These are phyloP conservation scores for Trypoxylus dichotomus DNA, from an alignment of 1,140 invertebrate genomes.

Conservation along the genomic window DNA sequence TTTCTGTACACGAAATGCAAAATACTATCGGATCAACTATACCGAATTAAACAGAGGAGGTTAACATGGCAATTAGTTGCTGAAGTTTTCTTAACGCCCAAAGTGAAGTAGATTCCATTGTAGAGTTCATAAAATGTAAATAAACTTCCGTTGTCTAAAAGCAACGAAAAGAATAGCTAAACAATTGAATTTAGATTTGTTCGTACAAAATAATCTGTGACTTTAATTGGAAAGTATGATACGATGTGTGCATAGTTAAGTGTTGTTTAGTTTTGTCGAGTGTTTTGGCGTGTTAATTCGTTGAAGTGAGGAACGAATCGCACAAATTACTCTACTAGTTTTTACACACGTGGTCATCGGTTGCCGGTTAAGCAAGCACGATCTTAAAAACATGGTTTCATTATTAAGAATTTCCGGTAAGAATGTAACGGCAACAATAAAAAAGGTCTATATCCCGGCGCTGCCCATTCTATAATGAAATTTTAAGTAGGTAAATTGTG, in stretches of 20 bases:
- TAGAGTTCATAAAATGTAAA: too few relatives aligned
- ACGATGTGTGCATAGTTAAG: background rate
- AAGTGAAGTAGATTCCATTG: too few relatives aligned
- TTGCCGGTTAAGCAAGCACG: background rate
- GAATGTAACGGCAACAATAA: background rate
- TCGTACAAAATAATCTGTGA: background rate
- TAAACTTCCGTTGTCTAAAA: too few relatives aligned
- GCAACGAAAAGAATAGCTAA: too few relatives aligned
- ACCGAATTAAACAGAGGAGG: too few relatives aligned
- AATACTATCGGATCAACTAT: too few relatives aligned
- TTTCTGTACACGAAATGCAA: too few relatives aligned
- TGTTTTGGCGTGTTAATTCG: background rate
- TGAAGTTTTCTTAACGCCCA: too few relatives aligned
- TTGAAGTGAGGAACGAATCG: background rate
- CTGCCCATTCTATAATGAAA: background rate
- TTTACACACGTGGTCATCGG: background rate
- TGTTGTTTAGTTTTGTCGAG: background rate
- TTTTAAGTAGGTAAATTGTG: background rate
- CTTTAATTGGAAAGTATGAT: background rate
- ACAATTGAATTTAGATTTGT: too few relatives aligned
- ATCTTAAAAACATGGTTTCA: background rate
- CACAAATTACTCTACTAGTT: background rate
- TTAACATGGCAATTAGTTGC: too few relatives aligned
- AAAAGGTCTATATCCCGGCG: background rate
- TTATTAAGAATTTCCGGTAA: constrained; percentile 12